Conservation (phyloP, 1,140 invertebrate species). For the Penaeus indicus region DNA sequence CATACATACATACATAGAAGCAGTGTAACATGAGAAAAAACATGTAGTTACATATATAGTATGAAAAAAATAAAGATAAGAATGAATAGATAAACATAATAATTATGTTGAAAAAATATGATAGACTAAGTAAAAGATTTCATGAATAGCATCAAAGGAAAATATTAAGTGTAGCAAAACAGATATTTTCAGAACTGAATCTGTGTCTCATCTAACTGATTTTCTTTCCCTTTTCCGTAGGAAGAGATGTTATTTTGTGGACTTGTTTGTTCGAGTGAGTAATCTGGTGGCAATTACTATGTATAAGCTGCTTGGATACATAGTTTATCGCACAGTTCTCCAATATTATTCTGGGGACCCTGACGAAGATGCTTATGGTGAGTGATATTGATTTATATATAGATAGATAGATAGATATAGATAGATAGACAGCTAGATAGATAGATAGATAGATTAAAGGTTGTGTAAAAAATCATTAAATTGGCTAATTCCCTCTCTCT, state of each 20-base stretch:
- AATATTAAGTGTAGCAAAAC: no score
- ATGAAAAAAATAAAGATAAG: no score
- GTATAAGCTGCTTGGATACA: slow-evolving; percentile 97
- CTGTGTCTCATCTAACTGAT: background rate
- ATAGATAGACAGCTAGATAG: background rate
- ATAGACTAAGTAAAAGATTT: no score
- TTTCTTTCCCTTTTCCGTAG: slow-evolving; percentile 75
- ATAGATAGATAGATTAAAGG: background rate
- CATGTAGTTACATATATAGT: no score
- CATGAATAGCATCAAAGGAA: no score
- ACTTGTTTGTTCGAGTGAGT: slow-evolving; percentile 97
- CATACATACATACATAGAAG: no score
- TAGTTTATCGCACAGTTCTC: slow-evolving; percentile 94
- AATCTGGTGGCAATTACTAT: slow-evolving; percentile 98
- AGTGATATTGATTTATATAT: slow-evolving; percentile 66
- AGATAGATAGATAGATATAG: background rate
- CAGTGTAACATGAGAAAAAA: no score
- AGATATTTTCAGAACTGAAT: no score
- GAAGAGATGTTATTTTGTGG: slow-evolving; percentile 97
- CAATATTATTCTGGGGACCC: slow-evolving; percentile 98
- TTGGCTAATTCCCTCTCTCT: no score
- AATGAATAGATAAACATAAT: no score
- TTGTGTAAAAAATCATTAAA: no score
- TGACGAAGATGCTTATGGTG: slow-evolving; percentile 99
- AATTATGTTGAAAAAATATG: no score